phyloP scores from a whole-genome alignment of 1,140 invertebrate genomes.

The Apis laboriosa region DNA sequence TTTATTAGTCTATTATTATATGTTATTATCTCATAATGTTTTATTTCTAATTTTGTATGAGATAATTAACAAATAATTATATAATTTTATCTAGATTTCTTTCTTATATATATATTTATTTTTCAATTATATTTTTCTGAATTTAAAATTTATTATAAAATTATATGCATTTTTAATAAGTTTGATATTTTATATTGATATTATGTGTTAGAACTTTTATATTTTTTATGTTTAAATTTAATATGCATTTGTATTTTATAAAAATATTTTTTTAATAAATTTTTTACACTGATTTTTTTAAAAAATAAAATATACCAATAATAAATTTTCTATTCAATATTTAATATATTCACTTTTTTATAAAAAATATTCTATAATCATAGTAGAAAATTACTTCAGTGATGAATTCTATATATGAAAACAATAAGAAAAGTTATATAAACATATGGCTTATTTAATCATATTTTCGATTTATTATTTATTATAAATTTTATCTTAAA shows the following conservation, averaged over 20 bases:
- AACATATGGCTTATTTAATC: too few species aligned
- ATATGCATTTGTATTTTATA: neutral
- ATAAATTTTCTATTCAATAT: neutral
- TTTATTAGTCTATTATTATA: neutral
- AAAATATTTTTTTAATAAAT: slow-evolving; percentile 9
- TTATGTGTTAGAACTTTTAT: neutral
- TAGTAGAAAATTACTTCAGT: too few species aligned
- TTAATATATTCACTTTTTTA: neutral
- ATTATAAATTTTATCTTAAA: too few species aligned
- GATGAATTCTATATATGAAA: too few species aligned
- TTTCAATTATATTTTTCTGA: neutral
- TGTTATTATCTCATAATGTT: neutral
- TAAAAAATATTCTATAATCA: too few species aligned
- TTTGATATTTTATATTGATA: neutral
- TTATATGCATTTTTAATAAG: slow-evolving; percentile 12
- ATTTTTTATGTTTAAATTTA: neutral
- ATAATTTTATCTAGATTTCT: too few species aligned
- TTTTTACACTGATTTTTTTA: neutral
- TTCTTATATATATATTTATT: too few species aligned
- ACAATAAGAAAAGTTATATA: too few species aligned
- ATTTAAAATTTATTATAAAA: neutral
- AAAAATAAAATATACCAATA: slow-evolving; percentile 10
- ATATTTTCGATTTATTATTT: too few species aligned
- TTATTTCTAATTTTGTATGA: too few species aligned
- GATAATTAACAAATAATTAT: too few species aligned